Conservation (phyloP, 2,113 vertebrate species). For the Alces alces region DNA sequence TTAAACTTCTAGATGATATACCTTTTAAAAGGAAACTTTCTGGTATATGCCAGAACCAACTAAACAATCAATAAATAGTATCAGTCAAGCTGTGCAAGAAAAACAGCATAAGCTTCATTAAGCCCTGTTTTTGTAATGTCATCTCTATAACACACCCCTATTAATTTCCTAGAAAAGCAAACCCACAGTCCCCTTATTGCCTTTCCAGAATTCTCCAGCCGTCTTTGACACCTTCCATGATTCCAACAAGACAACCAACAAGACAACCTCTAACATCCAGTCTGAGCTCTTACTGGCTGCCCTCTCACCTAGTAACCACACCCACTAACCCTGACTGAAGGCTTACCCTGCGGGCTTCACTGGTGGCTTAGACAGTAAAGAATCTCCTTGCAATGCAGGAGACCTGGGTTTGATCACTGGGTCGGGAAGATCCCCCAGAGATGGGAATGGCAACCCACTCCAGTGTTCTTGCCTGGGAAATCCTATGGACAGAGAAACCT, state of each 20-base stretch:
- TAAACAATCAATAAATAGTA: conserved; percentile 6
- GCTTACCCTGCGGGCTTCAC: not conserved
- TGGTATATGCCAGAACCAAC: not conserved
- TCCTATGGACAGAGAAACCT: not conserved
- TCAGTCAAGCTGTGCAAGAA: not conserved
- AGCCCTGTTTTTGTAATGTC: not conserved
- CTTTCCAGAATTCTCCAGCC: not conserved
- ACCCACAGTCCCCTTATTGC: not conserved
- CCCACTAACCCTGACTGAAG: not conserved
- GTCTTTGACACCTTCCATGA: not conserved
- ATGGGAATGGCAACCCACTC: not conserved
- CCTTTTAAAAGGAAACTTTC: not conserved
- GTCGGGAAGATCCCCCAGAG: not conserved
- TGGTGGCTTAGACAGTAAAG: not conserved
- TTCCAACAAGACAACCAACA: not conserved
- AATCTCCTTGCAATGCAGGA: not conserved
- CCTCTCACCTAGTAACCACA: not conserved
- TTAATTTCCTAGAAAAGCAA: not conserved
- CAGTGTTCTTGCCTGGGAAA: not conserved
- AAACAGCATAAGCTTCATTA: not conserved
- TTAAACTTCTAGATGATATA: not conserved
- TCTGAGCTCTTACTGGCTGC: not conserved
- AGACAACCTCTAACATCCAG: not conserved
- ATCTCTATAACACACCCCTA: not conserved
- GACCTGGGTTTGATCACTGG: not conserved